Evolutionary conservation across 2,888 invertebrate genomes (phyloP).

Genomic region (Coleophora deauratella): DNA sequence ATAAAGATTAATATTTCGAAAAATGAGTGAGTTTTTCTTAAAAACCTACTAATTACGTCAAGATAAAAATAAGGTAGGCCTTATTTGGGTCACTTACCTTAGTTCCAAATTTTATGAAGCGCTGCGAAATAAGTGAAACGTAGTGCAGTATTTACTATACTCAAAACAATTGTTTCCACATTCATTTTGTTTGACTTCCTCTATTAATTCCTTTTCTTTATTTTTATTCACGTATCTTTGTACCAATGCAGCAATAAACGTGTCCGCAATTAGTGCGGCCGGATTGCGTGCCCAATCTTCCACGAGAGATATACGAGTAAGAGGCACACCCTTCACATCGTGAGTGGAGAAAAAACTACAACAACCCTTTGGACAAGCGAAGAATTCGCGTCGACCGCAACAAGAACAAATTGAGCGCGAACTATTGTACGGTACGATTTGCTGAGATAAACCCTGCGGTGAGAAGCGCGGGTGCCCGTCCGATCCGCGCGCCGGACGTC

Average conservation of each 20-base stretch:
- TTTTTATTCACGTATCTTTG: slow-evolving; percentile 9
- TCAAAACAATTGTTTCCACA: too few relatives aligned
- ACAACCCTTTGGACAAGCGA: slow-evolving; percentile 60
- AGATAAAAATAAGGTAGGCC: too few relatives aligned
- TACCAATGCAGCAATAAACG: slow-evolving; percentile 27
- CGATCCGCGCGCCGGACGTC: slow-evolving; percentile 22
- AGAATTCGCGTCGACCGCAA: slow-evolving; percentile 68
- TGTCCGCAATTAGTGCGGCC: slow-evolving; percentile 36
- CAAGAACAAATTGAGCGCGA: slow-evolving; percentile 71
- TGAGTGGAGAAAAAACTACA: slow-evolving; percentile 54
- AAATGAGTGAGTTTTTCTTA: too few relatives aligned
- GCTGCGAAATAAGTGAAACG: too few relatives aligned
- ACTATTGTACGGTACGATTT: slow-evolving; percentile 70
- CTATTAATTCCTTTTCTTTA: not conserved
- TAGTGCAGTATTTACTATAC: too few relatives aligned
- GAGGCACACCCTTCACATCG: slow-evolving; percentile 40
- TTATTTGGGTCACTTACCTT: too few relatives aligned
- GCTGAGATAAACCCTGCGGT: slow-evolving; percentile 66
- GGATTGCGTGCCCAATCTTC: slow-evolving; percentile 31
- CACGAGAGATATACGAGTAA: slow-evolving; percentile 43
- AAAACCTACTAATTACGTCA: too few relatives aligned
- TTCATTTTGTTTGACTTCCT: not conserved
- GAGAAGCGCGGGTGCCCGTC: slow-evolving; percentile 40
- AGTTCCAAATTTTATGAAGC: too few relatives aligned
- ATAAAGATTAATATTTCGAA: too few relatives aligned